A percentile compares a stretch with the other conserved stretches of the same genome.
Conservation (phyloP, 2,888 invertebrate genomes). For the Helicoverpa assulta region DNA sequence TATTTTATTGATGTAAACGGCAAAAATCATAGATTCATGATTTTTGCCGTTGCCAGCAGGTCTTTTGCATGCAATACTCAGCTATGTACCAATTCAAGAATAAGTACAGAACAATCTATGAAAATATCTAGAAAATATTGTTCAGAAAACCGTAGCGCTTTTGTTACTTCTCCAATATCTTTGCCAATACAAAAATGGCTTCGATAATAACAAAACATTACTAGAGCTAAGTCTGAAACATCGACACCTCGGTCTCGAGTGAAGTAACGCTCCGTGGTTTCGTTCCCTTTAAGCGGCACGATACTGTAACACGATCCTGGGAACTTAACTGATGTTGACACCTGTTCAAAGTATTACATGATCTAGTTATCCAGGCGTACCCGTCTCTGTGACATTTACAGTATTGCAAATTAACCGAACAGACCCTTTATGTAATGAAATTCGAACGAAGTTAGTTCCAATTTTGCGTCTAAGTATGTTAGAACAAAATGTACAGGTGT, state of each 20-base stretch:
- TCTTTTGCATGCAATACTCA: no score
- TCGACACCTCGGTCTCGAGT: conserved; percentile 30
- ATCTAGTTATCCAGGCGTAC: conserved; percentile 22
- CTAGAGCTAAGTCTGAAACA: conserved; percentile 24
- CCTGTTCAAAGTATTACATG: conserved; percentile 19
- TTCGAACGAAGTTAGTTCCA: conserved; percentile 8
- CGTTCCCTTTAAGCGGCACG: conserved; percentile 16
- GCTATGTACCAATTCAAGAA: no score
- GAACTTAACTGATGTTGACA: conserved; percentile 43
- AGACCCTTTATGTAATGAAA: background rate
- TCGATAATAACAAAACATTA: conserved; percentile 30
- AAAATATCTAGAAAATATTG: no score
- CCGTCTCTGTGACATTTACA: conserved; percentile 4
- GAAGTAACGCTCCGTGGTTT: conserved; percentile 39
- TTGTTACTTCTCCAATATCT: background rate
- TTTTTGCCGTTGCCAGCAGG: no score
- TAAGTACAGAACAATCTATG: no score
- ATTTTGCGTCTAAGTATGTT: conserved; percentile 7
- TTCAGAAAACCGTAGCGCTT: background rate
- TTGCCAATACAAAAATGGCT: conserved; percentile 13
- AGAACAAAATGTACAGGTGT: background rate
- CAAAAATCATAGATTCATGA: no score
- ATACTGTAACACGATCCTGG: conserved; percentile 42
- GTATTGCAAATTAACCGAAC: background rate
- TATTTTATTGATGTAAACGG: no score